Conservation (phyloP, 2,113 vertebrate species). For the Ovis canadensis region DNA sequence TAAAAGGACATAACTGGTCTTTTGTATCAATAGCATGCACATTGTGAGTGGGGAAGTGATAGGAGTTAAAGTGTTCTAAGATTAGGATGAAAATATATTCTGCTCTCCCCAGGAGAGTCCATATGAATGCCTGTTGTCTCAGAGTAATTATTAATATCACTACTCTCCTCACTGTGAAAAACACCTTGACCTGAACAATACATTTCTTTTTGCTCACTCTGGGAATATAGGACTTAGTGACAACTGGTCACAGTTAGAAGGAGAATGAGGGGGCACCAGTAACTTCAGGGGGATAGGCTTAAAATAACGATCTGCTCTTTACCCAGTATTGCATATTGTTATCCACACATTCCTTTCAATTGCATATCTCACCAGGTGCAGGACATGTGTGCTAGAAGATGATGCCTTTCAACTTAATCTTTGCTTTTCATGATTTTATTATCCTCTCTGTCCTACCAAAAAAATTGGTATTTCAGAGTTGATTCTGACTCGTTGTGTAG, state of each 20-base stretch:
- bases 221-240: neutral
- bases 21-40: neutral
- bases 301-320: neutral
- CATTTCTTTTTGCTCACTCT: neutral
- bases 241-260: neutral
- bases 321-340: neutral
- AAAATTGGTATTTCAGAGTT: neutral
- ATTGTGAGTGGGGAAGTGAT: neutral
- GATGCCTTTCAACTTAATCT: neutral
- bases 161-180: neutral
- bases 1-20: neutral
- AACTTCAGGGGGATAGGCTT: neutral
- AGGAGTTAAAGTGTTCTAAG: neutral
- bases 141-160: neutral
- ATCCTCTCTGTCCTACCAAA: neutral
- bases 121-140: neutral
- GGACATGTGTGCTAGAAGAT: neutral
- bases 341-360: neutral
- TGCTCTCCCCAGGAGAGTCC: neutral
- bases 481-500: neutral
- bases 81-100: neutral
- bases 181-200: neutral
- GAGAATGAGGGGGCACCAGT: neutral
- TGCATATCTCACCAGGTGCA: neutral
- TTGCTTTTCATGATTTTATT: neutral